Percentiles rank a stretch among this genome's conserved stretches.
phyloP scores from a whole-genome alignment of 2,888 invertebrate genomes.

The Kuschelorhynchus macadamiae region DNA sequence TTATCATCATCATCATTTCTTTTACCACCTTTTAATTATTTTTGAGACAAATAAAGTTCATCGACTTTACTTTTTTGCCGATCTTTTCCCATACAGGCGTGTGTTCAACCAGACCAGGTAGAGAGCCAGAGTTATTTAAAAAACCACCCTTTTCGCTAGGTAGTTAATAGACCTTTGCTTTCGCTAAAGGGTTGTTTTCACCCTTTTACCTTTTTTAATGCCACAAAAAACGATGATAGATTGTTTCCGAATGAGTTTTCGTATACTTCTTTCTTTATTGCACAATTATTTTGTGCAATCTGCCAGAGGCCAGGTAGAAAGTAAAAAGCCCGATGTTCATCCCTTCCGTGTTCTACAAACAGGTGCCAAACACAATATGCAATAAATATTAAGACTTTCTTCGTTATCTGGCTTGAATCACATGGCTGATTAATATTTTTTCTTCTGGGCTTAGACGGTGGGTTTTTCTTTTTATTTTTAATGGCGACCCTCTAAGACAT shows the following conservation, averaged over 20 bases:
- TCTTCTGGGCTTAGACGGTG: constrained; percentile 26
- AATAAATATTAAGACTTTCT: constrained; percentile 49
- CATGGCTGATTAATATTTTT: constrained; percentile 42
- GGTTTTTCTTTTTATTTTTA: constrained; percentile 32
- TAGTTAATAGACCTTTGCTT: constrained; percentile 43
- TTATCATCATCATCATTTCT: constrained; percentile 3
- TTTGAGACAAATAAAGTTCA: constrained; percentile 34
- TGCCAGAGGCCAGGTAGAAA: constrained; percentile 49
- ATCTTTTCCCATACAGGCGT: constrained; percentile 35
- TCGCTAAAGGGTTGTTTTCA: constrained; percentile 51
- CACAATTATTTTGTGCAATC: constrained; percentile 49
- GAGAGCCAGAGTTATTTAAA: constrained; percentile 16
- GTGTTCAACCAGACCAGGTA: constrained; percentile 41
- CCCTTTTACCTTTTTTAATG: constrained; percentile 46
- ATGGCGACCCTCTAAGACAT: constrained; percentile 11
- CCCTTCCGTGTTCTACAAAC: constrained; percentile 46
- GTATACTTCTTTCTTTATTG: constrained; percentile 39
- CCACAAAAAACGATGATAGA: constrained; percentile 48
- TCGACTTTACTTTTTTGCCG: constrained; percentile 36
- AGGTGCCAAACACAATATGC: constrained; percentile 45
- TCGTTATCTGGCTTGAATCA: constrained; percentile 43
- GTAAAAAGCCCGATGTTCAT: constrained; percentile 42
- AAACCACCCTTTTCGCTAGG: constrained; percentile 42
- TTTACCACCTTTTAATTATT: constrained; percentile 25
- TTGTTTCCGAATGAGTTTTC: constrained; percentile 44